Percentiles rank a stretch among this genome's conserved stretches.
These are phyloP conservation scores for Calosoma granatense DNA, from an alignment of 1,140 invertebrate species.

Conservation along the genomic window DNA sequence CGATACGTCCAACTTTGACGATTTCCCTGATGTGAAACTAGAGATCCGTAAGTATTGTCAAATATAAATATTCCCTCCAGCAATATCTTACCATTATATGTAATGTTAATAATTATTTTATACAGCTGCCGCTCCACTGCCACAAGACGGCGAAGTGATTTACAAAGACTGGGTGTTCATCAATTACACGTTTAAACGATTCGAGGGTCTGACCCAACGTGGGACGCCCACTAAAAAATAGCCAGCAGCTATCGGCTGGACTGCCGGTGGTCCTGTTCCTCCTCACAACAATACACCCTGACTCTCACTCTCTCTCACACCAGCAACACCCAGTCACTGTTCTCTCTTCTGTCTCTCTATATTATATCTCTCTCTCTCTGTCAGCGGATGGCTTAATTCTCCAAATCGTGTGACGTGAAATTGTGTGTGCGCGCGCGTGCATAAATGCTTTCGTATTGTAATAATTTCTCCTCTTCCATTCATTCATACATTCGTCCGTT, in stretches of 20 bases:
- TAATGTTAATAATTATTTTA: constrained; percentile 19
- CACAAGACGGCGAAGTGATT: constrained; percentile 72
- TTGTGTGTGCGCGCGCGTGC: too few relatives aligned
- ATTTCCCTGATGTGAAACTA: constrained; percentile 97
- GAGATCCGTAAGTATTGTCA: constrained; percentile 91
- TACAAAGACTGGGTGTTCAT: constrained; percentile 99
- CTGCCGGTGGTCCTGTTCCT: background rate
- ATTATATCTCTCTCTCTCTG: background rate
- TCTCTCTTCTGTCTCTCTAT: background rate
- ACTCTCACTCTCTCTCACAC: background rate
- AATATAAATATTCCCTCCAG: constrained; percentile 13
- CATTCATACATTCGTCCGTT: too few relatives aligned
- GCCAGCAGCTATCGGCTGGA: too few relatives aligned
- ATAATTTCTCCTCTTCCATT: too few relatives aligned
- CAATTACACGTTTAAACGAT: constrained; percentile 99
- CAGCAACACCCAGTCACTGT: background rate
- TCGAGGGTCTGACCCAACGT: constrained; percentile 89
- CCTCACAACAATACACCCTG: background rate
- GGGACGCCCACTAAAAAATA: constrained; percentile 70
- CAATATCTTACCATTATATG: constrained; percentile 10
- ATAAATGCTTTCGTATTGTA: too few relatives aligned
- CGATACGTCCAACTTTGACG: constrained; percentile 99
- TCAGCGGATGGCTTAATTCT: background rate
- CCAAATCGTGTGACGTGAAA: too few relatives aligned
- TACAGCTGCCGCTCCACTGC: constrained; percentile 68